Evolutionary conservation across 2,888 invertebrate genomes (phyloP).

Genomic region (Drosophila falleni): DNA sequence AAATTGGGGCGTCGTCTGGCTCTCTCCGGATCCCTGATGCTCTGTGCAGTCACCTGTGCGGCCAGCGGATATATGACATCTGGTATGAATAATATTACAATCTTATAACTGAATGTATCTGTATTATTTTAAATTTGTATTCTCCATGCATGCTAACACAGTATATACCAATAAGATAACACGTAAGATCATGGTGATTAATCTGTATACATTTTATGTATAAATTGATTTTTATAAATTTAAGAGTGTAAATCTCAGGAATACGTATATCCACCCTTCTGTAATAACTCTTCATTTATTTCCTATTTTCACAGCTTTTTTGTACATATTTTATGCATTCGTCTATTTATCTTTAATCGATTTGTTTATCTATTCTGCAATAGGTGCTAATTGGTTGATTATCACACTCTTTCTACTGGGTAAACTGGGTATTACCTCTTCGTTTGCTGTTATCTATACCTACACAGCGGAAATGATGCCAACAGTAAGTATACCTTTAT

Average conservation of each 20-base stretch:
- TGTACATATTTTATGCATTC: background rate
- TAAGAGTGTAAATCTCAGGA: background rate
- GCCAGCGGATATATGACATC: conserved; percentile 87
- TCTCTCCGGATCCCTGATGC: conserved; percentile 86
- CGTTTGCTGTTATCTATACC: conserved; percentile 88
- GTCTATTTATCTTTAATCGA: background rate
- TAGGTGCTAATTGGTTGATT: conserved; percentile 85
- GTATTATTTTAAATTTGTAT: background rate
- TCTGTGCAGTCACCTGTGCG: conserved; percentile 87
- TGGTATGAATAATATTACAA: conserved; percentile 78
- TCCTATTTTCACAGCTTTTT: background rate
- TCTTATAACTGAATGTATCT: conserved; percentile 11
- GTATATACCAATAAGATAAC: conserved; percentile 65
- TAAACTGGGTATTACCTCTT: conserved; percentile 88
- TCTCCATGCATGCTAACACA: conserved; percentile 47
- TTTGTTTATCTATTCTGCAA: background rate
- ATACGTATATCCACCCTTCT: background rate
- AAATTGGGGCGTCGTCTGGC: conserved; percentile 86
- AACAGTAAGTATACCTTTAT: conserved; percentile 67
- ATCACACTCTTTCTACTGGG: conserved; percentile 88
- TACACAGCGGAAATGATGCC: conserved; percentile 86
- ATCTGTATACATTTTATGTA: background rate
- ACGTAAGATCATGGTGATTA: conserved; percentile 56
- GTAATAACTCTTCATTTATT: background rate
- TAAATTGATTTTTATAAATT: background rate